Base-by-base conservation (phyloP, 2,888 invertebrate genomes). In the Pterobdella sp. region DNA sequence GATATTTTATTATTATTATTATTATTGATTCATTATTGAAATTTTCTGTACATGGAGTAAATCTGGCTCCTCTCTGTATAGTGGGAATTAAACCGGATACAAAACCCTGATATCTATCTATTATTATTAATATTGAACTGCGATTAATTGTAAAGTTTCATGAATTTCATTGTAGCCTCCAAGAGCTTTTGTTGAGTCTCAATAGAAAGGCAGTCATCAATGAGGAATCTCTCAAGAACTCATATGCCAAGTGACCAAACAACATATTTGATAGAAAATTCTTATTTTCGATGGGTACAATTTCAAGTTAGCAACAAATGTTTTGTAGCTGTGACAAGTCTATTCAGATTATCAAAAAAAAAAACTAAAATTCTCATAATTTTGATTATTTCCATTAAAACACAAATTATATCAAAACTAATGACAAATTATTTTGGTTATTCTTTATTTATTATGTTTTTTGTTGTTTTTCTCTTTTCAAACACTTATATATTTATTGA, bases 401-500 rank as follows among this genome's bases (percentile, higher is more conserved):
- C n/a, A n/a, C n/a, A n/a, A n/a, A n/a, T n/a, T n/a, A n/a, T n/a
- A n/a, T n/a, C n/a, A n/a, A n/a, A n/a, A n/a, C n/a, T n/a, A n/a
- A n/a, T n/a, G n/a, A n/a, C 18, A n/a, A n/a, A 32, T 14, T 31
- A 34, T n/a, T 26, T 31, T 67, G 7, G 14, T 67, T 36, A 37
- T 4, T 1, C 1, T 31, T 10, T 60, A n/a, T 36, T 22, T 63
- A 31, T 31, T 35, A 35, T 32, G 3, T 67, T 10, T 36, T 14
- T 72, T 60, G 35, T 60, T 10, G 3, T 56, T 22, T 35, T 68
- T 74, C 7, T 77, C 81, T 83, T 42, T 76, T 83, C 49, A 82
- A 90, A 68, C 92, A 92, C 80, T 82, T 87, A 0, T 87, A 91
- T 0, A 89, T 89, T 73, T 83, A 84, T 1, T 83, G 91, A 29